Evolutionary conservation across 2,888 invertebrate species (phyloP).

Genomic region (Cephus pulcher): DNA sequence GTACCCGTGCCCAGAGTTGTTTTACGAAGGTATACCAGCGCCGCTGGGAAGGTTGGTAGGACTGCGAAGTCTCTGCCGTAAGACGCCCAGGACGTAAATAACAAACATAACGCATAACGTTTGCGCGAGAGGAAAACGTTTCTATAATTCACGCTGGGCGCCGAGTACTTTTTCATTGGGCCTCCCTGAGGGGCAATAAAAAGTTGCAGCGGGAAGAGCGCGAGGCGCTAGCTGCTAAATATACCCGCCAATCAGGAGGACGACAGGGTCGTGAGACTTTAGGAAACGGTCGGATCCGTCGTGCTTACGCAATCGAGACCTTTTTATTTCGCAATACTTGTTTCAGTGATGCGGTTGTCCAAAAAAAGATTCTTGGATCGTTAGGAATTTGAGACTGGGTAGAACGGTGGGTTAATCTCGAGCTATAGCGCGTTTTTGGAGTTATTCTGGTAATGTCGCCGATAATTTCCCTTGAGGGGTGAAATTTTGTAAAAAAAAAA

Average conservation of each 20-base stretch:
- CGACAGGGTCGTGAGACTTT: not conserved
- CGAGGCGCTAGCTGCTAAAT: slow-evolving; percentile 2
- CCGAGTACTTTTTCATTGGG: slow-evolving; percentile 42
- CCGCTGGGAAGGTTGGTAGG: not conserved
- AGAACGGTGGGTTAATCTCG: too few species aligned
- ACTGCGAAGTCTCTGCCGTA: not conserved
- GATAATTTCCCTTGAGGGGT: too few species aligned
- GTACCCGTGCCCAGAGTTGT: not conserved
- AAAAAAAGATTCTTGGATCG: too few species aligned
- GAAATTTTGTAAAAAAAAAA: too few species aligned
- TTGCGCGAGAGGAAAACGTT: slow-evolving; percentile 35
- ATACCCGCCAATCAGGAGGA: not conserved
- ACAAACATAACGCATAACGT: slow-evolving; percentile 18
- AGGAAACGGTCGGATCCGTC: not conserved
- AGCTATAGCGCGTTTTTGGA: fast-evolving
- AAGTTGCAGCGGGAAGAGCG: slow-evolving; percentile 23
- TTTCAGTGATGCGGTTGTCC: too few species aligned
- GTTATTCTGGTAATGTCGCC: too few species aligned
- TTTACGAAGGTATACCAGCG: too few species aligned
- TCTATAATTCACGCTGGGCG: slow-evolving; percentile 48
- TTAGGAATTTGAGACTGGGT: too few species aligned
- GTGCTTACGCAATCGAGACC: not conserved
- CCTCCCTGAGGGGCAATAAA: slow-evolving; percentile 46
- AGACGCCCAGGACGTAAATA: not conserved
- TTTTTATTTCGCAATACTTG: too few species aligned